Conservation (phyloP, 2,113 vertebrate species). For the Bujurquina vittata region DNA sequence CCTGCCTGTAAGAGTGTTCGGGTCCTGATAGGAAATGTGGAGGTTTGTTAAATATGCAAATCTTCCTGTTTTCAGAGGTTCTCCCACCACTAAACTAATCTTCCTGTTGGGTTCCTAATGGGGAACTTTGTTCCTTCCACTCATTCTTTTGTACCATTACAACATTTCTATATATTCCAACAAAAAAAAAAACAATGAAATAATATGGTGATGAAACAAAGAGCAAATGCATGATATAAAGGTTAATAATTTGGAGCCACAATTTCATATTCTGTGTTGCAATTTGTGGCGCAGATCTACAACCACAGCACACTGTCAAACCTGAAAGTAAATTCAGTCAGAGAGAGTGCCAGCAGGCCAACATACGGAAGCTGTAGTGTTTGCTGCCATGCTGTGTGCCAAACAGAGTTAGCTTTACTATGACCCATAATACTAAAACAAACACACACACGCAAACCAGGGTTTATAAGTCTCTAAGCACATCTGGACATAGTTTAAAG, state of each 20-base stretch:
- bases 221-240: not conserved
- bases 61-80: not conserved
- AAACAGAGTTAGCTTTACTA: conserved; percentile 1
- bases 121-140: not conserved
- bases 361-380: not conserved
- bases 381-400: not conserved
- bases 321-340: not conserved
- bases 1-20: not conserved
- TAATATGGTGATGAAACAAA: not conserved
- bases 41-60: not conserved
- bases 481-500: conserved; percentile 56
- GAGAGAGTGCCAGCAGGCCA: not conserved
- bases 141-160: not conserved
- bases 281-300: not conserved
- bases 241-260: not conserved
- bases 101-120: not conserved
- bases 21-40: not conserved
- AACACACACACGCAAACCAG: conserved; percentile 4
- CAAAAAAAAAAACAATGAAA: not conserved
- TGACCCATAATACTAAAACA: conserved; percentile 1
- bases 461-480: not conserved
- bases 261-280: not conserved
- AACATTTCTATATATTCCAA: not conserved
- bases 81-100: not conserved
- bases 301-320: not conserved